Evolutionary conservation across 2,797 vertebrate genomes (phyloP), one percentile per base, ranked within the genome.

Genomic region (Gambusia yucatana): DNA sequence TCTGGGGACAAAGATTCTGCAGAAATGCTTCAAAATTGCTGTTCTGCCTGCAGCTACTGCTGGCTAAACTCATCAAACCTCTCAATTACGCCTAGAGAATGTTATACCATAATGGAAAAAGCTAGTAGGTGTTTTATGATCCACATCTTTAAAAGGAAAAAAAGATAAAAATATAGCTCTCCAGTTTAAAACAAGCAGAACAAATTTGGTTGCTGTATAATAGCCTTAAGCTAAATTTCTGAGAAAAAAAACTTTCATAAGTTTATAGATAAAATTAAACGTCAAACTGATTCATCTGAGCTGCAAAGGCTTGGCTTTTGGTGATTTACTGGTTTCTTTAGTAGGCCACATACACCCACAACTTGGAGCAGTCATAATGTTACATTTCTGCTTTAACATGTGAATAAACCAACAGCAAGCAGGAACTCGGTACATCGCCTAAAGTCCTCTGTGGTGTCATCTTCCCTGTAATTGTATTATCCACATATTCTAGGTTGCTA

Each of bases 281-380:
- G 52, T 55, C 48, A 41, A 48, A 55, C 14, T n/a, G 39, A 88
- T 87, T 88, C 87, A 93, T 84, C 84, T 67, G 61, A 30, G 67
- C 86, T 78, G 39, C 48, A 67, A 57, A 78, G 81, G 87, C 75
- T 91, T 28, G 80, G 69, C 67, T 65, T 9, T 86, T 88, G 85
- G 86, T 75, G 83, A 88, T 86, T 87, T 86, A 84, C 92, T 73
- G 77, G 85, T 74, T 86, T 73, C 72, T 80, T 91, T 93, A 85
- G 75, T 44, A 80, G 72, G 43, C 48, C 73, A 46, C 4, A 8
- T 44, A 46, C 59, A 77, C 57, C 57, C 57, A 63, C 71, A 83
- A 28, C 70, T 59, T 75, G 1, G 30, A 82, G 77, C 76, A 78
- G 75, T 71, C 72, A 43, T 52, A 52, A 3, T 6, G 25, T 44